These are phyloP conservation scores for Atherix ibis DNA, from an alignment of 2,888 invertebrate genomes.

Conservation along the genomic window DNA sequence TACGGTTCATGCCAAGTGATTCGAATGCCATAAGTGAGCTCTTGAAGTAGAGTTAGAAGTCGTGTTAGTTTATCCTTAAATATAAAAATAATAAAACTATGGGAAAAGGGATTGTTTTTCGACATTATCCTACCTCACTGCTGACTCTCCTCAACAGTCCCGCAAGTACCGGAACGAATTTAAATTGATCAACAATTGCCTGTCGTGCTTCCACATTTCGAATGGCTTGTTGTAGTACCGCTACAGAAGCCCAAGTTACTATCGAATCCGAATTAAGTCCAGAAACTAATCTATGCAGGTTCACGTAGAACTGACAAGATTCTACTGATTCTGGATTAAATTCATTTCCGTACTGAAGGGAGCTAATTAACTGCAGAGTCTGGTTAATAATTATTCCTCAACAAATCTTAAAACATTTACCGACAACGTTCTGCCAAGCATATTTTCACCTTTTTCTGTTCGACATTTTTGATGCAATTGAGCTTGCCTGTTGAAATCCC, in stretches of 20 bases:
- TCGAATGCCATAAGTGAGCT: slow-evolving; percentile 61
- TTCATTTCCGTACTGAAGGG: slow-evolving; percentile 9
- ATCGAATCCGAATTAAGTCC: slow-evolving; percentile 22
- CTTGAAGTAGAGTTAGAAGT: slow-evolving; percentile 34
- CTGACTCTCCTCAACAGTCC: slow-evolving; percentile 6
- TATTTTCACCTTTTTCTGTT: slow-evolving; percentile 20
- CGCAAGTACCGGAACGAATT: slow-evolving; percentile 24
- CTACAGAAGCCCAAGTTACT: slow-evolving; percentile 17
- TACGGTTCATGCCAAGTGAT: slow-evolving; percentile 70
- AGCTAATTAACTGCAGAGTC: slow-evolving; percentile 15
- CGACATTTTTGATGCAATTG: slow-evolving; percentile 18
- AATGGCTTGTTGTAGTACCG: slow-evolving; percentile 23
- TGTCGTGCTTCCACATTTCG: slow-evolving; percentile 23
- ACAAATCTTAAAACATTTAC: slow-evolving; percentile 7
- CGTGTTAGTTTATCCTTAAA: slow-evolving; percentile 20
- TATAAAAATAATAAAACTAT: not conserved
- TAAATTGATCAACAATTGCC: slow-evolving; percentile 22
- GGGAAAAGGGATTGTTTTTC: no score
- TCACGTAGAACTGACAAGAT: slow-evolving; percentile 25
- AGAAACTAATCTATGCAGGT: slow-evolving; percentile 24
- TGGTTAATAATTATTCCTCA: not conserved
- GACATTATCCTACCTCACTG: no score
- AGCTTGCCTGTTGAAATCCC: slow-evolving; percentile 6
- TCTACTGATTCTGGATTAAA: slow-evolving; percentile 21
- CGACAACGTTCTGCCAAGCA: slow-evolving; percentile 24